Evolutionary conservation across 2,797 vertebrate genomes (phyloP).

Genomic region (Labroides dimidiatus): DNA sequence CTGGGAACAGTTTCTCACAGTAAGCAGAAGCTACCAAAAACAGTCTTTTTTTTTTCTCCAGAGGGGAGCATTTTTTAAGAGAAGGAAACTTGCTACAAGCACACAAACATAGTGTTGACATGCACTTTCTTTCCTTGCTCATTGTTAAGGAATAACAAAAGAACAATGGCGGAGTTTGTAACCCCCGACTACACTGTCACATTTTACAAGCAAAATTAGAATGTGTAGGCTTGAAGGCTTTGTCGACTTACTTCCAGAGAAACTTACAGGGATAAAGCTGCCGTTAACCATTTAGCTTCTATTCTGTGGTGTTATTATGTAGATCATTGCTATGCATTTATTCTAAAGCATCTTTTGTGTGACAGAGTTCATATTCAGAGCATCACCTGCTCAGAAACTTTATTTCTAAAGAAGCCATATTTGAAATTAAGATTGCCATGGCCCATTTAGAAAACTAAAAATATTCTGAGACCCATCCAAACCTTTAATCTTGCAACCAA

Average conservation of each 20-base stretch:
- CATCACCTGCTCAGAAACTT: background rate
- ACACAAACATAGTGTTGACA: constrained; percentile 70
- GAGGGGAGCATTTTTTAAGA: constrained; percentile 62
- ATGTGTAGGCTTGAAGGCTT: constrained; percentile 40
- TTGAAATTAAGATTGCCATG: background rate
- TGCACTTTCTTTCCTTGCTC: constrained; percentile 61
- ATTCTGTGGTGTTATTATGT: background rate
- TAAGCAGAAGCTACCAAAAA: constrained; percentile 77
- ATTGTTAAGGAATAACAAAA: constrained; percentile 57
- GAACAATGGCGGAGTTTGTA: constrained; percentile 60
- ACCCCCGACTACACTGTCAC: constrained; percentile 45
- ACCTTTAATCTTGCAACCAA: background rate
- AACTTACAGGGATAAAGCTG: constrained; percentile 13
- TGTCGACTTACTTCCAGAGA: constrained; percentile 26
- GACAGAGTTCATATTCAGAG: constrained; percentile 4
- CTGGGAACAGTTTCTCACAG: constrained; percentile 72
- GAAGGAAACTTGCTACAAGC: constrained; percentile 63
- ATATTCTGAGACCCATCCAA: background rate
- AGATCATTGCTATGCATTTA: constrained; percentile 20
- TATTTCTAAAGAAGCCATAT: background rate
- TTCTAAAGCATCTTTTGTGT: constrained; percentile 14
- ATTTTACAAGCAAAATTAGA: constrained; percentile 53
- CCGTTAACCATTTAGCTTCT: constrained; percentile 18
- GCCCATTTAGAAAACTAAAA: background rate
- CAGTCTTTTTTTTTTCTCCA: constrained; percentile 40